These are phyloP conservation scores for Myotis brandtii DNA, from an alignment of 2,113 vertebrate species.

Conservation along the genomic window DNA sequence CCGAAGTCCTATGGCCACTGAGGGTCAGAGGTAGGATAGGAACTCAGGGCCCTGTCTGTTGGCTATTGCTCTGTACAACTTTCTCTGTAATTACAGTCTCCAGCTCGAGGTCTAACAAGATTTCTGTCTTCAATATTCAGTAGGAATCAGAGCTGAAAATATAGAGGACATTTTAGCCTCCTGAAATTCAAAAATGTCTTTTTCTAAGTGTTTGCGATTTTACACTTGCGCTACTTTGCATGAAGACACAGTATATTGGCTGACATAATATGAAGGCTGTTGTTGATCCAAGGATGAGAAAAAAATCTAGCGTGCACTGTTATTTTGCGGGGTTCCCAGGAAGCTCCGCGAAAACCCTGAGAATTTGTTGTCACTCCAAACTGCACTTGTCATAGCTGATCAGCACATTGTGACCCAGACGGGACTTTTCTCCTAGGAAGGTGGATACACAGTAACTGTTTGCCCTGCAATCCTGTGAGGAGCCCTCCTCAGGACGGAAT, in stretches of 20 bases:
- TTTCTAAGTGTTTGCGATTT: background rate
- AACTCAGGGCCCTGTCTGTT: background rate
- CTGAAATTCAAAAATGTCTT: background rate
- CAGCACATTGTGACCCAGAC: conserved; percentile 60
- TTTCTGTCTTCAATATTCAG: background rate
- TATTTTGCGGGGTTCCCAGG: conserved; percentile 33
- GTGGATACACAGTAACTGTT: conserved; percentile 74
- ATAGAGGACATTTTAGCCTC: background rate
- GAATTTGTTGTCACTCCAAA: conserved; percentile 62
- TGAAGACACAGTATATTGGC: background rate
- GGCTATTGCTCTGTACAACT: accelerated
- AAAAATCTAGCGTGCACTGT: accelerated
- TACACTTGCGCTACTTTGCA: background rate
- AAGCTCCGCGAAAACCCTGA: conserved; percentile 8
- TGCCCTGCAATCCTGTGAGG: conserved; percentile 80
- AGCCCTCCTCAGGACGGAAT: conserved; percentile 73
- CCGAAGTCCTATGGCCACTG: background rate
- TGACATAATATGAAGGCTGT: background rate
- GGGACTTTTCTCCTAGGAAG: conserved; percentile 72
- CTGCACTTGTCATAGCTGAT: conserved; percentile 65
- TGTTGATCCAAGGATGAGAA: background rate
- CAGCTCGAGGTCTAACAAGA: background rate
- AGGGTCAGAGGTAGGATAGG: background rate
- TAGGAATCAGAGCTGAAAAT: background rate
- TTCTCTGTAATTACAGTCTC: background rate